Base-by-base conservation (phyloP, 2,888 invertebrate genomes). In the Eretmocerus hayati region DNA sequence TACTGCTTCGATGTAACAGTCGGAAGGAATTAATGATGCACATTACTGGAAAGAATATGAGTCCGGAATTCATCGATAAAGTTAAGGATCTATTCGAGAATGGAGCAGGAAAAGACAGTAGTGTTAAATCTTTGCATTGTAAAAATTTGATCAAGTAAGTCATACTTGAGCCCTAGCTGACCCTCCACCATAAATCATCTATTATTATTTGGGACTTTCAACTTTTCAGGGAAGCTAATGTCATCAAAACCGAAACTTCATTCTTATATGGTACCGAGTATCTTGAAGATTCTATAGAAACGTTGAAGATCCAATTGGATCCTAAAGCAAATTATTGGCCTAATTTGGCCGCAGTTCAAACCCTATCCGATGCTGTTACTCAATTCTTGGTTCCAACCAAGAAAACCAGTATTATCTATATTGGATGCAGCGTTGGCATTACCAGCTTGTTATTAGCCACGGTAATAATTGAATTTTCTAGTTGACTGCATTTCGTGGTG, bases 271-370 rank as follows among this genome's bases (percentile, higher is more conserved):
- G 71, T 11, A 61, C 69, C 23, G 69, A 71, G 58, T 67, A 67
- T 42, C 57, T 71, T 16, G 67, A 70, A 23, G 71, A 71, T 57
- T 56, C 56, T 19, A 65, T 71, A 20, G 66, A 66, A 6, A 59
- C 62, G 15, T 52, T 71, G 18, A 69, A 67, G 58, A 56, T 71
- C 23, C 67, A 68, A 42, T 59, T 71, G 8, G 66, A 69, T 13
- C 71, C 71, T 33, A 69, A 71, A 58, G 66, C 69, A 4, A 71
- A 69, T 50, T 67, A 69, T 43, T 68, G 70, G 63, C 63, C 65
- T 9, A 71, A 69, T 41, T 62, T 67, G 32, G 56, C 64, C 16
- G 71, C 70, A 4, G 65, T 65, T 31, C 69, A 67, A 55, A 61
- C 62, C 48, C 56, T 71, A 23, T 63, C 64, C 11, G 62, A 62